phyloP scores from a whole-genome alignment of 2,797 vertebrate genomes.

The Pipistrellus pygmaeus region DNA sequence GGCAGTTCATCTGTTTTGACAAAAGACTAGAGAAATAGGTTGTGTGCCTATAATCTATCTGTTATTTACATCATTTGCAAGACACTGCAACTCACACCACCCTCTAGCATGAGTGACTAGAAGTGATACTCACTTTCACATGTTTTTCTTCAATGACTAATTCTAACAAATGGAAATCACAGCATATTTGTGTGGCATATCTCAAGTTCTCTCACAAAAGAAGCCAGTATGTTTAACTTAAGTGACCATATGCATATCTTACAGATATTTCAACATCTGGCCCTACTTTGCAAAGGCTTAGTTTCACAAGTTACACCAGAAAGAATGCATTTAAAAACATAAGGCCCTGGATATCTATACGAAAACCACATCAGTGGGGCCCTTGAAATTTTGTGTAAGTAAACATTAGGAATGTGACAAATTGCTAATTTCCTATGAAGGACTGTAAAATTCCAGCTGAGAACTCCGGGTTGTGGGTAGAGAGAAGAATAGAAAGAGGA shows the following conservation, averaged over 20 bases:
- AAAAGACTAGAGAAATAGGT: constrained; percentile 16
- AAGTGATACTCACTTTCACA: constrained; percentile 12
- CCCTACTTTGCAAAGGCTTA: constrained; percentile 70
- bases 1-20: constrained; percentile 38
- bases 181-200: constrained; percentile 22
- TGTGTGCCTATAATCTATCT: not conserved
- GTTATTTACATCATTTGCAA: not conserved
- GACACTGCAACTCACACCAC: not conserved
- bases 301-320: constrained; percentile 69
- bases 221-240: constrained; percentile 64
- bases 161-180: constrained; percentile 61
- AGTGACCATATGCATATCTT: constrained; percentile 56
- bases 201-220: constrained; percentile 48
- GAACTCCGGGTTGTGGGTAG: not conserved
- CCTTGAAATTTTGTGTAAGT: constrained; percentile 68
- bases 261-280: constrained; percentile 75
- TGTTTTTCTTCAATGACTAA: constrained; percentile 49
- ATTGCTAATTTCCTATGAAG: constrained; percentile 77
- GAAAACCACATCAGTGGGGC: constrained; percentile 79
- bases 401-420: constrained; percentile 79
- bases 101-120: not conserved
- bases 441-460: constrained; percentile 62
- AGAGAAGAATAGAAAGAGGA: not conserved
- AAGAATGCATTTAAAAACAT: constrained; percentile 76
- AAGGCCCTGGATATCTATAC: constrained; percentile 43